Percentiles rank a stretch among this genome's conserved stretches.
phyloP scores from a whole-genome alignment of 35 echinoderm and acorn worm species.

The Holothuria glaberrima region DNA sequence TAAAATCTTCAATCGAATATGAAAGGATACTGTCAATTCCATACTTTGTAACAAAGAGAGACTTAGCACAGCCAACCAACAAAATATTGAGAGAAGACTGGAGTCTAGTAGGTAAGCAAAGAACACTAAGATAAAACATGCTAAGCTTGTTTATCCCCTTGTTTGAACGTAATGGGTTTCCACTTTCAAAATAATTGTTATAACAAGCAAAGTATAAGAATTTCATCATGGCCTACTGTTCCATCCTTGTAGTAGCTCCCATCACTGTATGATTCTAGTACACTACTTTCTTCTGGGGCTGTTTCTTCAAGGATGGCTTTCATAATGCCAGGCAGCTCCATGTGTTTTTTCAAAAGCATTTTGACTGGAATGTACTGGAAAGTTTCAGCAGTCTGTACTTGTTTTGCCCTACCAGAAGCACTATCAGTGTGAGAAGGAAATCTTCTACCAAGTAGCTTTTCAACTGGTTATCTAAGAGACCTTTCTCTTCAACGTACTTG shows the following conservation, averaged over 20 bases:
- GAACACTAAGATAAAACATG: constrained; percentile 59
- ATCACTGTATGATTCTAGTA: constrained; percentile 1
- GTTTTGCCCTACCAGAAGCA: constrained; percentile 22
- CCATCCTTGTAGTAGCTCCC: constrained; percentile 67
- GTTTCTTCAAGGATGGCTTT: constrained; percentile 48
- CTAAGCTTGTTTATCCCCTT: constrained; percentile 70
- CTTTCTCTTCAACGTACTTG: constrained; percentile 7
- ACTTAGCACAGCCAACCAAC: constrained; percentile 56
- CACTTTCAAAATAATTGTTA: constrained; percentile 75
- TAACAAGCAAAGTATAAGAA: constrained; percentile 50
- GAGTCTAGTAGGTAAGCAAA: constrained; percentile 42
- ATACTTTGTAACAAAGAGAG: constrained; percentile 58
- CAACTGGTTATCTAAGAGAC: not conserved
- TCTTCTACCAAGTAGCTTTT: constrained; percentile 3
- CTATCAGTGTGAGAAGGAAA: not conserved
- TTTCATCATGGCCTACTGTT: constrained; percentile 40
- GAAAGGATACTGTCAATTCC: constrained; percentile 57
- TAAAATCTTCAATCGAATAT: constrained; percentile 51
- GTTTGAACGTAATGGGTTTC: constrained; percentile 68
- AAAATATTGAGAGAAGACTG: constrained; percentile 54
- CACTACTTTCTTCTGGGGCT: too few relatives aligned
- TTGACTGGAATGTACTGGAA: constrained; percentile 68
- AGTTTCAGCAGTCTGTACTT: constrained; percentile 36
- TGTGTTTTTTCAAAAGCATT: constrained; percentile 41
- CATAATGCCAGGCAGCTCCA: constrained; percentile 80